These are phyloP conservation scores for Taurulus bubalis DNA, from an alignment of 2,113 vertebrate species.

Conservation along the genomic window DNA sequence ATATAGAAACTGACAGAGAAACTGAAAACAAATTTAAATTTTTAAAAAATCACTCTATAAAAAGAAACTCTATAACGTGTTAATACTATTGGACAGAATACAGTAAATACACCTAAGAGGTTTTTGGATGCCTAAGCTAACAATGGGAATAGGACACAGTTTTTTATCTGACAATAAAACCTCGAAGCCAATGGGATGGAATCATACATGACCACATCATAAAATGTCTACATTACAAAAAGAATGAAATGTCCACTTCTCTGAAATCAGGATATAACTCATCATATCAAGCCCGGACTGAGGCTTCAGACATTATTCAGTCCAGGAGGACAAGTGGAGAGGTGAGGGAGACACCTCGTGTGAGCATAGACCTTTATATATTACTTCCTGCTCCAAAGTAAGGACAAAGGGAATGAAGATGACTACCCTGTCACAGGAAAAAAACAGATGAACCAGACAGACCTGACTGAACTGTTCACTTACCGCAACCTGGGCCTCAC, in stretches of 20 bases:
- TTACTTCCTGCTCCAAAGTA: constrained; percentile 80
- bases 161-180: constrained; percentile 39
- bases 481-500: constrained; percentile 73
- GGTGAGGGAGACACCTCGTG: constrained; percentile 73
- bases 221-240: constrained; percentile 64
- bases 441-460: constrained; percentile 78
- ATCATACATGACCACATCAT: constrained; percentile 50
- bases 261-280: constrained; percentile 71
- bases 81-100: neutral
- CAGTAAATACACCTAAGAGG: neutral
- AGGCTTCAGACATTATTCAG: constrained; percentile 70
- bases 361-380: constrained; percentile 78
- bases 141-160: constrained; percentile 23
- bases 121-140: constrained; percentile 19
- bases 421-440: constrained; percentile 81
- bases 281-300: constrained; percentile 69
- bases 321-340: constrained; percentile 72
- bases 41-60: neutral
- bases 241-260: constrained; percentile 60
- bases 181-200: constrained; percentile 43
- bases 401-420: constrained; percentile 89
- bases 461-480: constrained; percentile 75
- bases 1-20: constrained; percentile 1
- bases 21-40: neutral
- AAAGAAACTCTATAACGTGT: neutral